Evolutionary conservation across 2,113 vertebrate genomes (phyloP).

Genomic region (Anoura caudifer): DNA sequence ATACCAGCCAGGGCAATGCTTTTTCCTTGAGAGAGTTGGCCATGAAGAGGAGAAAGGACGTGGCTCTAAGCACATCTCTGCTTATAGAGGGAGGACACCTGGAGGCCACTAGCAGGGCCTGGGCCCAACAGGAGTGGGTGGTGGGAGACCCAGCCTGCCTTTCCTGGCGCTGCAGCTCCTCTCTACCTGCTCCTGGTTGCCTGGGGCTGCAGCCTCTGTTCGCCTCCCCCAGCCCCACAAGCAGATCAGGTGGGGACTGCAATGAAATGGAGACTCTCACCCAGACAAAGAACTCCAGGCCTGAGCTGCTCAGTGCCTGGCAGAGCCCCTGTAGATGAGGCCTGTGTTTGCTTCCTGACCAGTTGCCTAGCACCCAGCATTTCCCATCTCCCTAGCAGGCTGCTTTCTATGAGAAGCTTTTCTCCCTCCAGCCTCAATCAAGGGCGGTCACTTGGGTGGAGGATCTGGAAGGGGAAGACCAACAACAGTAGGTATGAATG

Average conservation of each 20-base stretch:
- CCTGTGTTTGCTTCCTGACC: constrained; percentile 16
- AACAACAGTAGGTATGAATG: background rate
- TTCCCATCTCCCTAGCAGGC: background rate
- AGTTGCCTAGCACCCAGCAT: background rate
- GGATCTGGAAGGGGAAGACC: background rate
- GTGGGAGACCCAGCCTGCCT: background rate
- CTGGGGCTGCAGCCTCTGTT: background rate
- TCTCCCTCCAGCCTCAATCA: background rate
- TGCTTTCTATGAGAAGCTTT: background rate
- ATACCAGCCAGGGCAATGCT: background rate
- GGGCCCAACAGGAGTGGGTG: background rate
- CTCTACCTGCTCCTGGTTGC: background rate
- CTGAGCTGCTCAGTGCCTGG: background rate
- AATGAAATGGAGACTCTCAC: background rate
- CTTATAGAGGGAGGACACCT: background rate
- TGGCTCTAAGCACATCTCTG: background rate
- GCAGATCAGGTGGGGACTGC: background rate
- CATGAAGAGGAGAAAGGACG: background rate
- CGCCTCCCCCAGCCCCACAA: background rate
- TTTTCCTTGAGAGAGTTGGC: background rate
- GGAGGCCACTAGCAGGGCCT: background rate
- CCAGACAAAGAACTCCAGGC: background rate
- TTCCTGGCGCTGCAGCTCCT: background rate
- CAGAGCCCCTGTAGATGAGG: background rate
- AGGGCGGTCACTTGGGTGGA: background rate